phyloP scores from a whole-genome alignment of 2,797 vertebrate genomes.

The Pempheris klunzingeri region DNA sequence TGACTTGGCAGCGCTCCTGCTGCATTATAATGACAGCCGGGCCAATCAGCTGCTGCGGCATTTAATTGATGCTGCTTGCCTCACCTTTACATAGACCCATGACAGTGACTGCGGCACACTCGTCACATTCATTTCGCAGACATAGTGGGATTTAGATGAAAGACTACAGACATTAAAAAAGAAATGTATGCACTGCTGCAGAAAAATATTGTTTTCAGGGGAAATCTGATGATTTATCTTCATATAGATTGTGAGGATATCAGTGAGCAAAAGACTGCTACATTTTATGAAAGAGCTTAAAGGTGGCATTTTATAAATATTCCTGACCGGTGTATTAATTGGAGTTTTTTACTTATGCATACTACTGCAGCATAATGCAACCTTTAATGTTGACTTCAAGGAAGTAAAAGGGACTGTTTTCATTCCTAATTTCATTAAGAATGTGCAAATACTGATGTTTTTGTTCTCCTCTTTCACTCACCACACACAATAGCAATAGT shows the following conservation, averaged over 20 bases:
- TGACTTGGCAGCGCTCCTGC: slow-evolving; percentile 47
- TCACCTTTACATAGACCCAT: slow-evolving; percentile 26
- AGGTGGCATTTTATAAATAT: neutral
- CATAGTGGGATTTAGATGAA: neutral
- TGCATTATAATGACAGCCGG: slow-evolving; percentile 39
- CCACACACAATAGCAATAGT: too few species aligned
- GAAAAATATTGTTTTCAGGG: neutral
- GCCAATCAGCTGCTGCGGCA: slow-evolving; percentile 30
- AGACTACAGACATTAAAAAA: neutral
- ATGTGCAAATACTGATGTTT: neutral
- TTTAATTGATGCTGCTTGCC: slow-evolving; percentile 36
- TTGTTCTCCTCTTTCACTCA: neutral
- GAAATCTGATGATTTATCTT: neutral
- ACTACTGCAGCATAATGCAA: neutral
- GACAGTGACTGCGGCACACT: slow-evolving; percentile 9
- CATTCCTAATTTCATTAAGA: neutral
- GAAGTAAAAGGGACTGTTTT: neutral
- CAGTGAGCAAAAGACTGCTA: neutral
- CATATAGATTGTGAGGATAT: neutral
- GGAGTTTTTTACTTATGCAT: neutral
- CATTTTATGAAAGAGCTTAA: neutral
- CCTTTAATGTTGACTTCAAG: slow-evolving; percentile 11
- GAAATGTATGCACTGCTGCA: neutral
- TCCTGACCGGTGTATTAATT: neutral
- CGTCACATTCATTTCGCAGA: slow-evolving; percentile 13